A percentile compares a stretch with the other conserved stretches of the same genome.
Conservation (phyloP, 2,888 invertebrate genomes). For the Heliconius ethilla region DNA sequence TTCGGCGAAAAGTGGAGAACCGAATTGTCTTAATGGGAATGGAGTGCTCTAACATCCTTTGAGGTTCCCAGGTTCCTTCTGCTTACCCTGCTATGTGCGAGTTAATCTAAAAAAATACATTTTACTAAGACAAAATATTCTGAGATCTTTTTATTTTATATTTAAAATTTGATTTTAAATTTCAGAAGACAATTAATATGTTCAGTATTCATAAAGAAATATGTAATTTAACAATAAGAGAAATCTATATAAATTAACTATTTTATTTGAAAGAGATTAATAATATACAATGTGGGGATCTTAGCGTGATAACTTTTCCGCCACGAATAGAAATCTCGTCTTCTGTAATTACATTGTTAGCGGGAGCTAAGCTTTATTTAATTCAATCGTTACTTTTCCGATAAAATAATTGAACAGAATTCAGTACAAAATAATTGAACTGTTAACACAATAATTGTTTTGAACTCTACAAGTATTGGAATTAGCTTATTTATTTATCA, state of each 20-base stretch:
- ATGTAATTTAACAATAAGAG: not conserved
- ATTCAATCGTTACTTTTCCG: conserved; percentile 6
- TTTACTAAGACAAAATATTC: not conserved
- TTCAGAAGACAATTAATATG: not conserved
- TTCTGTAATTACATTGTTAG: not conserved
- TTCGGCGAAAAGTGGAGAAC: too few species aligned
- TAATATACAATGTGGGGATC: not conserved
- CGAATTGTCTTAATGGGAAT: too few species aligned
- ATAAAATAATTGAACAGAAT: conserved; percentile 1
- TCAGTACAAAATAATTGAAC: conserved; percentile 1
- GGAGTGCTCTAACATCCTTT: too few species aligned
- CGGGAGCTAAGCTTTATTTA: conserved; percentile 2
- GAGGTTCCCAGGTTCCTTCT: too few species aligned
- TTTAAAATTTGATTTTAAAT: not conserved
- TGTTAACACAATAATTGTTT: not conserved
- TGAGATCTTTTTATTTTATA: not conserved
- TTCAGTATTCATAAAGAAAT: not conserved
- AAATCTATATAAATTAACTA: not conserved
- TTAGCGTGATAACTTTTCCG: conserved; percentile 7
- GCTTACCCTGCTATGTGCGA: too few species aligned
- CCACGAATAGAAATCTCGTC: not conserved
- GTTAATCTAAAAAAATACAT: too few species aligned
- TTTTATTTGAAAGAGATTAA: not conserved
- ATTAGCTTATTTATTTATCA: not conserved
- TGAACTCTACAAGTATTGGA: not conserved